A percentile compares a stretch with the other conserved stretches of the same genome.
Conservation (phyloP, 92 coral and sea anemone species). For the Desmophyllum pertusum region DNA sequence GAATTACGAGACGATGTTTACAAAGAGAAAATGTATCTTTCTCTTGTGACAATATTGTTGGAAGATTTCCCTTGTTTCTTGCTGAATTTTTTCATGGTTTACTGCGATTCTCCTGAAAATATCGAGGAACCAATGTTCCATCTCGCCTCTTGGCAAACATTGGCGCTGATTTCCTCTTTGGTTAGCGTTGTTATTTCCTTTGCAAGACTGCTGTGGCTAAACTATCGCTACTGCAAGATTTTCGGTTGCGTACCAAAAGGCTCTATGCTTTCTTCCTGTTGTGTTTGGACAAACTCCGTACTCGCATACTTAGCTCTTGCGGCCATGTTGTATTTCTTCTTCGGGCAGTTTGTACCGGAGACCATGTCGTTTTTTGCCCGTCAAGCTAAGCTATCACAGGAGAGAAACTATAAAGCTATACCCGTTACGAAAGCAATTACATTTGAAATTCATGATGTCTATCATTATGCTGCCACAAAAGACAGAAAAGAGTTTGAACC, state of each 20-base stretch:
- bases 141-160: constrained; percentile 13
- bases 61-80: constrained; percentile 11
- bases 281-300: neutral
- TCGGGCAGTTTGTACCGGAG: constrained; percentile 9
- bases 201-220: constrained; percentile 9
- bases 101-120: constrained; percentile 18
- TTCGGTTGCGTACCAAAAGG: constrained; percentile 8
- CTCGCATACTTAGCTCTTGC: constrained; percentile 10
- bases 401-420: neutral
- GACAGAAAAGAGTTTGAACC: neutral
- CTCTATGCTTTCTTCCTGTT: neutral
- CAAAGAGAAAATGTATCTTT: constrained; percentile 30
- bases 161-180: constrained; percentile 4
- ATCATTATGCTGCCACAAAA: neutral
- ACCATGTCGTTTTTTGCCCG: neutral
- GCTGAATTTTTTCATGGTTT: constrained; percentile 4
- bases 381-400: neutral
- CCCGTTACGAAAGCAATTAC: neutral
- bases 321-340: constrained; percentile 23
- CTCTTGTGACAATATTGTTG: neutral
- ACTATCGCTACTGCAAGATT: neutral
- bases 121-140: neutral
- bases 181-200: constrained; percentile 1
- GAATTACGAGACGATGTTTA: constrained; percentile 13
- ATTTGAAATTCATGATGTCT: neutral